Conservation (phyloP, 2,113 vertebrate species). For the Pungitius pungitius region DNA sequence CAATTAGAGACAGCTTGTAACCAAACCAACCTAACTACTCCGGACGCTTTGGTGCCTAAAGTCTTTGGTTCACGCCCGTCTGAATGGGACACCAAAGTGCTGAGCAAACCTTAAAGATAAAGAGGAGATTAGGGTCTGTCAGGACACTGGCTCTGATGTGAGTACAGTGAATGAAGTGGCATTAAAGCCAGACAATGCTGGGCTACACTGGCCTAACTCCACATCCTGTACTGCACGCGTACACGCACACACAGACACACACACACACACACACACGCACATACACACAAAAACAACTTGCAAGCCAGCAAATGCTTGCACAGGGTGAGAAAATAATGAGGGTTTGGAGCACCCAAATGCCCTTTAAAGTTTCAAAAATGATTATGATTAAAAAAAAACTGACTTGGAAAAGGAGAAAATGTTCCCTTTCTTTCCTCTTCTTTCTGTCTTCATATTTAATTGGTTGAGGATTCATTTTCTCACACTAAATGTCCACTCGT, state of each 20-base stretch:
- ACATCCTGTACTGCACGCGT: constrained; percentile 52
- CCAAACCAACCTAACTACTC: constrained; percentile 1
- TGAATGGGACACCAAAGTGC: constrained; percentile 67
- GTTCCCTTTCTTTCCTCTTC: neutral
- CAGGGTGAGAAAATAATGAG: constrained; percentile 57
- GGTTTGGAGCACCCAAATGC: constrained; percentile 34
- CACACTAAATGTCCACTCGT: neutral
- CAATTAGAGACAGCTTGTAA: neutral
- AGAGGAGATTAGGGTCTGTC: constrained; percentile 73
- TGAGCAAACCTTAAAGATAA: constrained; percentile 75
- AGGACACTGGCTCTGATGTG: constrained; percentile 51
- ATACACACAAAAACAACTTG: constrained; percentile 45
- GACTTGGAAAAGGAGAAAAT: constrained; percentile 9
- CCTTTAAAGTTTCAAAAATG: constrained; percentile 61
- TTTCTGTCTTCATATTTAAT: constrained; percentile 8
- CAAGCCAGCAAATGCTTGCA: constrained; percentile 60
- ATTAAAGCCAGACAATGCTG: constrained; percentile 72
- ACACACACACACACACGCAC: constrained; percentile 28
- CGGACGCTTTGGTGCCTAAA: constrained; percentile 24
- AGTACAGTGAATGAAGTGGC: constrained; percentile 66
- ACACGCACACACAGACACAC: constrained; percentile 23
- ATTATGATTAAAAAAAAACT: constrained; percentile 43
- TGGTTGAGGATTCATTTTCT: constrained; percentile 9
- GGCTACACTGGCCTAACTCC: constrained; percentile 60
- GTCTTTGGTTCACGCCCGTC: constrained; percentile 41